These are phyloP conservation scores for Atrina japonica DNA, from an alignment of 2,888 invertebrate species.

Conservation along the genomic window DNA sequence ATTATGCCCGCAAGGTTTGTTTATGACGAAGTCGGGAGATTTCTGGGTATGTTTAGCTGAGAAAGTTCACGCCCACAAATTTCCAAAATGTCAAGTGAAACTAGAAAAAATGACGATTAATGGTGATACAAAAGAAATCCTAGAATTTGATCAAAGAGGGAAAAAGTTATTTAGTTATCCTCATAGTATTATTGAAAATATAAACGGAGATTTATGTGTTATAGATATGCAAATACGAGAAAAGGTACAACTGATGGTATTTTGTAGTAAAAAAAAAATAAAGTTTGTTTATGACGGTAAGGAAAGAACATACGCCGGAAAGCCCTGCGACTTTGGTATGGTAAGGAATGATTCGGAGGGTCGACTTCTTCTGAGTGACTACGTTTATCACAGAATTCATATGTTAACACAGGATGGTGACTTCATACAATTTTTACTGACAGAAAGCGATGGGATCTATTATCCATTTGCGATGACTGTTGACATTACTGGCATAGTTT, in stretches of 20 bases:
- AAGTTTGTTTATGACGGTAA: constrained; percentile 19
- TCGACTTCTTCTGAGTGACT: constrained; percentile 14
- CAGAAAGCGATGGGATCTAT: constrained; percentile 10
- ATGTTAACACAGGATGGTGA: constrained; percentile 21
- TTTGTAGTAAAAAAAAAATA: background rate
- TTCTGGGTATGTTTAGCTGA: constrained; percentile 13
- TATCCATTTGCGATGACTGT: constrained; percentile 22
- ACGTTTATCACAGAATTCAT: constrained; percentile 23
- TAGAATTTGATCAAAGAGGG: constrained; percentile 17
- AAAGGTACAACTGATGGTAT: constrained; percentile 16
- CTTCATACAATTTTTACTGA: constrained; percentile 19
- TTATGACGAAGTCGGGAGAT: constrained; percentile 1
- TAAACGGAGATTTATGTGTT: constrained; percentile 23
- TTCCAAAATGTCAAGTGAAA: constrained; percentile 15
- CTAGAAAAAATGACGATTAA: constrained; percentile 8
- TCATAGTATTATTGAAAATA: constrained; percentile 25
- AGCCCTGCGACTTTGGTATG: constrained; percentile 20
- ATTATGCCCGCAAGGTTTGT: constrained; percentile 21
- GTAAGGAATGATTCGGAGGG: constrained; percentile 17
- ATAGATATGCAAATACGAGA: constrained; percentile 14
- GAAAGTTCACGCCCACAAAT: constrained; percentile 16
- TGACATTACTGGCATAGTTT: background rate
- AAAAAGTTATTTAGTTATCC: constrained; percentile 29
- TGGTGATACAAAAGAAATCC: constrained; percentile 2
- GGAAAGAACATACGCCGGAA: background rate